Base-by-base conservation (phyloP, 2,113 vertebrate genomes). In the Ptyas mucosa region DNA sequence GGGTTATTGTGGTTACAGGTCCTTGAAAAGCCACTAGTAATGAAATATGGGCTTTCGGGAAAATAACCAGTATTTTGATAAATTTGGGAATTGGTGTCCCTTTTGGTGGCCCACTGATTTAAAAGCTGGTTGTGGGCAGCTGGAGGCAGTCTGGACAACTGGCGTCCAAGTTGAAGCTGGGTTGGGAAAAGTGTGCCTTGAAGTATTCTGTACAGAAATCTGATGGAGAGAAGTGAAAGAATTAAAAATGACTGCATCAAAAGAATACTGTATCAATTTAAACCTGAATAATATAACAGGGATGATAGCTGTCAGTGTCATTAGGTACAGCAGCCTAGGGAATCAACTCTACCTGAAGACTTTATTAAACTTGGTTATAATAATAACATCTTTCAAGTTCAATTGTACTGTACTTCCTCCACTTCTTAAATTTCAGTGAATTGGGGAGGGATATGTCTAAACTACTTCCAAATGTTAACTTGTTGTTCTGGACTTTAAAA, bases 161-260 rank as follows among this genome's bases (percentile, higher is more conserved):
- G 99, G 87, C 98, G 97, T n/a, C 98, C 99, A n/a, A 98, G 96
- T 89, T 99, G 99, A 89, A 98, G 98, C 0, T 98, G 98, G 11
- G 98, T 99, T 88, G 99, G 99, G 94, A 98, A 99, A 2, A 99
- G 94, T 0, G 98, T 98, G 91, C 98, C 98, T 96, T 99, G 99
- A 96, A 99, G 98, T 64, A 98, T 98, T 97, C 98, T 98, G 97
- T 98, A 98, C 92, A 99, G 98, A 96, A 99, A 98, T 95, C 99
- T 99, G 96, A 58, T 97, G 93, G 81, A 64, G 93, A 18, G 52
- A 95, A 92, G 57, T 10, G 57, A 90, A 64, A 85, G 85, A 91
- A 85, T 87, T 1, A 75, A 69, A 46, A 95, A 93, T 69, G 64
- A 88, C 85, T 88, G 92, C 88, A 55, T 88, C 52, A 85, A 87